These are phyloP conservation scores for Troides oblongomaculatus DNA, from an alignment of 2,888 invertebrate genomes.

Conservation along the genomic window DNA sequence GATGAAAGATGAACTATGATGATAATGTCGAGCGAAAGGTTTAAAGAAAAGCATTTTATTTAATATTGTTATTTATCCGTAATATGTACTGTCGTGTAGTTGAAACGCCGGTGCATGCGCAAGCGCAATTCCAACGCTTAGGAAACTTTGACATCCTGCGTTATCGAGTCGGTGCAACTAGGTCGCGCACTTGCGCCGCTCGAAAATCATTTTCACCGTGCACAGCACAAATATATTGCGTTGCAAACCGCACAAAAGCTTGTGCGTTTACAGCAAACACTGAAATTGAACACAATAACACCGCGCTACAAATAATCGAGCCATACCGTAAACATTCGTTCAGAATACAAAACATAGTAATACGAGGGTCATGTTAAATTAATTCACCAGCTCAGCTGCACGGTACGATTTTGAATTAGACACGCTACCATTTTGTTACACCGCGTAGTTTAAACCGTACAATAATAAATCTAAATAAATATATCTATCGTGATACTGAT, in stretches of 20 bases:
- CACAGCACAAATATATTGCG: conserved; percentile 43
- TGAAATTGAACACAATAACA: conserved; percentile 25
- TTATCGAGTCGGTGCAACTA: conserved; percentile 65
- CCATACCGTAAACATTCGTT: conserved; percentile 1
- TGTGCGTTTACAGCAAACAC: conserved; percentile 17
- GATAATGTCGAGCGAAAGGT: too few species aligned
- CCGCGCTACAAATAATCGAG: conserved; percentile 12
- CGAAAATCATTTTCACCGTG: conserved; percentile 74
- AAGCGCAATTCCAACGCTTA: conserved; percentile 38
- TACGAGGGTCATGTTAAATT: background rate
- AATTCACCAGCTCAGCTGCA: background rate
- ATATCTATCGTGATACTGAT: background rate
- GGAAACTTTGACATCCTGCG: conserved; percentile 74
- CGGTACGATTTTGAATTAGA: too few species aligned
- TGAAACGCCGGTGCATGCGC: conserved; percentile 31
- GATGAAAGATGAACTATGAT: too few species aligned
- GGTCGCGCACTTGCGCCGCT: conserved; percentile 64
- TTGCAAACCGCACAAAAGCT: conserved; percentile 42
- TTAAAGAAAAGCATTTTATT: background rate
- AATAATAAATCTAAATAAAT: background rate
- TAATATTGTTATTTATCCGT: background rate
- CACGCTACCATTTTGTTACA: too few species aligned
- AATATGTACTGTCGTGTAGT: conserved; percentile 18
- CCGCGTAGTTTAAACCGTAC: background rate
- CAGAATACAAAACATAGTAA: background rate